phyloP scores from a whole-genome alignment of 2,888 invertebrate genomes.

The Catocala nupta region DNA sequence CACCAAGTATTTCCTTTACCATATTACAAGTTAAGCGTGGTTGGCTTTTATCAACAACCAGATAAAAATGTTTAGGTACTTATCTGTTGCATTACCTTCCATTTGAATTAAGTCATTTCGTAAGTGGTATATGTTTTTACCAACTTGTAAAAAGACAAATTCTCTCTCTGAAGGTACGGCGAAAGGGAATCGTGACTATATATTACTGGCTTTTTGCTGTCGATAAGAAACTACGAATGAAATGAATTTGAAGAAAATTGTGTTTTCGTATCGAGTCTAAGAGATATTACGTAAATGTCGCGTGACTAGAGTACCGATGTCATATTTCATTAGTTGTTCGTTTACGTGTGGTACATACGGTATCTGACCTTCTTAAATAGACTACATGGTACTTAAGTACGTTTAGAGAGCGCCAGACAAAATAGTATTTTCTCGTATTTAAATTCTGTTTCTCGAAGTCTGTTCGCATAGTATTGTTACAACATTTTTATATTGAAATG shows the following conservation, averaged over 20 bases:
- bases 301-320: background rate
- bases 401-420: too few species aligned
- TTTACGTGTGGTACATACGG: too few species aligned
- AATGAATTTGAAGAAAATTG: slow-evolving; percentile 2
- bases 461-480: too few species aligned
- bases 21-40: background rate
- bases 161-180: background rate
- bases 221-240: slow-evolving; percentile 2
- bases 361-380: too few species aligned
- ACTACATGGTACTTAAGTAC: too few species aligned
- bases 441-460: too few species aligned
- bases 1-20: too few species aligned
- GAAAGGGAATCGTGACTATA: slow-evolving; percentile 2
- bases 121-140: background rate
- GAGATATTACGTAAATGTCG: background rate
- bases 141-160: background rate
- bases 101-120: background rate
- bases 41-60: background rate
- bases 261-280: background rate
- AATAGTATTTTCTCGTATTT: too few species aligned
- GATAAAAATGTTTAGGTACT: background rate
- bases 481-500: too few species aligned
- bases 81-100: background rate
- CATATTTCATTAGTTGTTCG: background rate
- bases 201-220: slow-evolving; percentile 7